Evolutionary conservation across 1,140 invertebrate genomes (phyloP).

Genomic region (Neodiprion virginianus): DNA sequence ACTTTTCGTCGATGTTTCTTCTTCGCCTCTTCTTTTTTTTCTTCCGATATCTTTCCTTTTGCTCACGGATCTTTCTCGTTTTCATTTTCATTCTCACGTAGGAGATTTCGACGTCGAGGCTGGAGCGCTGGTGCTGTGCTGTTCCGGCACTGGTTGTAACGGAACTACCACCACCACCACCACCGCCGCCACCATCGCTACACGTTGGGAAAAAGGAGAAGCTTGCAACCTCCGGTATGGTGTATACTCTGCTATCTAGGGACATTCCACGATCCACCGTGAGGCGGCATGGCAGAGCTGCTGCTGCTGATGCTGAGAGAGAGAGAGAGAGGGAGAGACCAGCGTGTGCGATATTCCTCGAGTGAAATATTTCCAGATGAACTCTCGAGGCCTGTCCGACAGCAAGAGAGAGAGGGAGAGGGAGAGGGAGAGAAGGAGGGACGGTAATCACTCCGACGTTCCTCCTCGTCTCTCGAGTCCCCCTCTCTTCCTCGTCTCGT

Average conservation of each 20-base stretch:
- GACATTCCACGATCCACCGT: neutral
- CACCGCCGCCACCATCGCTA: conserved; percentile 10
- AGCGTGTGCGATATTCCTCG: conserved; percentile 49
- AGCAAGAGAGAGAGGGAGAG: conserved; percentile 22
- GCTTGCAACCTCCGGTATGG: neutral
- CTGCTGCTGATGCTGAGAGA: neutral
- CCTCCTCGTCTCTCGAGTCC: neutral
- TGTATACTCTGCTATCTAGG: neutral
- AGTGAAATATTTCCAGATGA: conserved; percentile 35
- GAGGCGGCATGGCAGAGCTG: neutral
- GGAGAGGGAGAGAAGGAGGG: conserved; percentile 24
- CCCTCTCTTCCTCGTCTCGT: conserved; percentile 20
- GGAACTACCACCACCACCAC: neutral
- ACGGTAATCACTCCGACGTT: conserved; percentile 13
- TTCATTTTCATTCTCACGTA: too few relatives aligned
- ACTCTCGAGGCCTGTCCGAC: conserved; percentile 46
- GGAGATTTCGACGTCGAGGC: too few relatives aligned
- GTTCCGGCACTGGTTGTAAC: too few relatives aligned
- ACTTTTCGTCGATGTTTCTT: too few relatives aligned
- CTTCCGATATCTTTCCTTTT: too few relatives aligned
- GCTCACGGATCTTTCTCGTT: too few relatives aligned
- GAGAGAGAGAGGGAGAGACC: conserved; percentile 17
- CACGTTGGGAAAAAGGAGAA: neutral
- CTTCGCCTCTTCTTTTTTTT: too few relatives aligned
- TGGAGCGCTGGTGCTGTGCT: too few relatives aligned